Percentiles rank a stretch among this genome's conserved stretches.
phyloP scores from a whole-genome alignment of 1,140 invertebrate species.

The Drosophila kanapiae region DNA sequence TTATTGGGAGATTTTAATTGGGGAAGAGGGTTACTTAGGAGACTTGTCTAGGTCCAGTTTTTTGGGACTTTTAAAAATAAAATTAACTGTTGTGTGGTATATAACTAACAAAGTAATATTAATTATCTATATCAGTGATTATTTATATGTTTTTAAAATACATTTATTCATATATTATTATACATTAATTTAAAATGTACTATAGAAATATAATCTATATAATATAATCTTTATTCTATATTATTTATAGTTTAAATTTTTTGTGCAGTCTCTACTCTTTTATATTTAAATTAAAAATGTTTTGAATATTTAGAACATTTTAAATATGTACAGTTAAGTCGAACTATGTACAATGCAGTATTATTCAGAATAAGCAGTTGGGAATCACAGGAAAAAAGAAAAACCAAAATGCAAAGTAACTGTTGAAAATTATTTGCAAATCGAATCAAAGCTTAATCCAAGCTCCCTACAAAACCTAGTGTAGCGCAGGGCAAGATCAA shows the following conservation, averaged over 20 bases:
- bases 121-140: background rate
- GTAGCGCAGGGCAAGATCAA: conserved; percentile 61
- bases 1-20: background rate
- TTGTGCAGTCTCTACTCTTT: too few species aligned
- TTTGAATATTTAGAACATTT: too few species aligned
- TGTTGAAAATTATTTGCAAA: background rate
- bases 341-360: too few species aligned
- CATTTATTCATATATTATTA: too few species aligned
- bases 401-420: background rate
- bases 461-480: background rate
- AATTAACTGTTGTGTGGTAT: background rate
- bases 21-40: background rate
- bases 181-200: too few species aligned
- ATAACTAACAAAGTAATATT: too few species aligned
- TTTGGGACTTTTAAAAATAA: background rate
- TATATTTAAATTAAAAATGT: too few species aligned
- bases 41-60: background rate
- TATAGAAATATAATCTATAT: too few species aligned
- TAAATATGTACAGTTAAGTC: too few species aligned
- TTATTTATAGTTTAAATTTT: too few species aligned
- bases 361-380: background rate
- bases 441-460: too few species aligned
- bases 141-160: background rate
- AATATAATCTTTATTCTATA: too few species aligned
- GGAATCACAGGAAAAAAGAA: background rate